Base-by-base conservation (phyloP, 2,888 invertebrate genomes). In the Drosophila seclusa region DNA sequence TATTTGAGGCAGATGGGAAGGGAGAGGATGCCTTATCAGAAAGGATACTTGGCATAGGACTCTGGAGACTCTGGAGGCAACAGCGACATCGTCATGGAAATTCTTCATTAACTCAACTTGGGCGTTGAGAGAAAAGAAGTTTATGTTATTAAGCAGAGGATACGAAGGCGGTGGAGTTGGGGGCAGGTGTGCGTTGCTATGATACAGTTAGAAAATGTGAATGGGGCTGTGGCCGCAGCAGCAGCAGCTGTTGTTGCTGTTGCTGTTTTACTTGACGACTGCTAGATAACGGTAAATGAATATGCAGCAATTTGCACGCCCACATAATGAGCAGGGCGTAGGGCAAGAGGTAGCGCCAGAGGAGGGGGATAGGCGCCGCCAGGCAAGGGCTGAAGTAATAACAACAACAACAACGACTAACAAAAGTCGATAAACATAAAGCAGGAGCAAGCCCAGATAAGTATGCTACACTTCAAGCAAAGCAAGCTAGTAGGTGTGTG, bases 401-500 rank as follows among this genome's bases (percentile, higher is more conserved):
- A 78, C 72, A 83, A 73, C 68, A 78, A 31, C 64, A 73, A 45
- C 16, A 29, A 53, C 73, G 77, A 74, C 87, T 83, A 89, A 90
- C 87, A 88, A 87, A 90, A 87, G 87, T 87, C 90, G 90, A 89
- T 84, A 89, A 89, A 87, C 87, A 90, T 87, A 89, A 88, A 90
- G 74, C 73, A 85, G 55, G 63, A 45, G 76, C 38, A 55, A 50
- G 85, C 87, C 59, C 86, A 74, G 86, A 85, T 85, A 85, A 85
- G 85, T 90, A 82, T 90, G 90, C 90, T 90, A 85, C 77, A 88
- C 80, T 73, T 63, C 53, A 36, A 27, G 62, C 53, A 34, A 32
- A 50, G 73, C 45, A 50, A 63, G 53, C 29, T 18, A 40, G 48
- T 18, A 18, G 38, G 55, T 49, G 50, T 32, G 27, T 48, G 54